These are phyloP conservation scores for Heliothis virescens DNA, from an alignment of 1,140 invertebrate species.

Conservation along the genomic window DNA sequence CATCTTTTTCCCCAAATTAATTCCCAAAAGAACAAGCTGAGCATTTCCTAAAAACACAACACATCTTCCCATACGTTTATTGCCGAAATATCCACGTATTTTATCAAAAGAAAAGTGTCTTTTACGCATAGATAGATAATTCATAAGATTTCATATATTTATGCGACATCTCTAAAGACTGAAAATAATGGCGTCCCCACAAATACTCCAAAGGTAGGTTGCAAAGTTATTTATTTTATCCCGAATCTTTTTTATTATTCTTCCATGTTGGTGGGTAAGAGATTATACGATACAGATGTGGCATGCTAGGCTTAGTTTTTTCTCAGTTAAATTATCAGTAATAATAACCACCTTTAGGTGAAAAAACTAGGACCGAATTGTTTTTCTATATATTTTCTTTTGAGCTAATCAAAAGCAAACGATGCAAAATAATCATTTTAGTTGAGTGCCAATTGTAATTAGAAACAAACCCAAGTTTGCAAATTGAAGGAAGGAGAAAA, in stretches of 20 bases:
- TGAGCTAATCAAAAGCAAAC: no score
- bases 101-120: not conserved
- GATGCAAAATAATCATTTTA: no score
- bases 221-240: constrained; percentile 48
- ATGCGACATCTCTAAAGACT: not conserved
- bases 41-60: not conserved
- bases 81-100: not conserved
- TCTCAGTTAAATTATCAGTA: no score
- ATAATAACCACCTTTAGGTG: no score
- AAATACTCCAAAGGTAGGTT: constrained; percentile 8
- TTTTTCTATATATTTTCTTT: no score
- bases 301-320: not conserved
- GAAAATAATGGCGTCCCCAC: constrained; percentile 7
- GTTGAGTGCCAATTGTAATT: no score
- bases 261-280: constrained; percentile 16
- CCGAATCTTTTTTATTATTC: constrained; percentile 46
- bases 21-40: no score
- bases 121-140: constrained; percentile 4
- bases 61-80: not conserved
- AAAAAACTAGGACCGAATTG: no score
- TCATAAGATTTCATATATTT: constrained; percentile 1
- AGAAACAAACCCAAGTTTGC: no score
- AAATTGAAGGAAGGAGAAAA: no score
- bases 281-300: not conserved
- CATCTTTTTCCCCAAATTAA: no score